phyloP scores from a whole-genome alignment of 2,888 invertebrate species.

The Heliothis peltigera region DNA sequence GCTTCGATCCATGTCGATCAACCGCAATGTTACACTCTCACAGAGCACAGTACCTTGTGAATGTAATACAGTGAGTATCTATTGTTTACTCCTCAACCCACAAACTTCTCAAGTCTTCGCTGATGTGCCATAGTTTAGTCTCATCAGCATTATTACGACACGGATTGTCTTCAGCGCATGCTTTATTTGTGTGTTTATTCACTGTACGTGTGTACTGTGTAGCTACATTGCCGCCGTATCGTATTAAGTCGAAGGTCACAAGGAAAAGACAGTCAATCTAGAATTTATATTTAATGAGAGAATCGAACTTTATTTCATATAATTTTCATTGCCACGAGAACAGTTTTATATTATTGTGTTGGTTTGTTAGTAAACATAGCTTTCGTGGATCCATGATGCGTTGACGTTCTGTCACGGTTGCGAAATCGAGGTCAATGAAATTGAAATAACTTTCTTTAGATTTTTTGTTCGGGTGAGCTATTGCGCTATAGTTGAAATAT shows the following conservation, averaged over 20 bases:
- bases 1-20: conserved; percentile 52
- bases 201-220: conserved; percentile 9
- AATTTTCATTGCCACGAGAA: conserved; percentile 16
- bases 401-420: conserved; percentile 71
- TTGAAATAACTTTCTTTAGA: conserved; percentile 81
- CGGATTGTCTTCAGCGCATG: conserved; percentile 16
- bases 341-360: conserved; percentile 51
- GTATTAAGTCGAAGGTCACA: conserved; percentile 44
- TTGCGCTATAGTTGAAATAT: conserved; percentile 63
- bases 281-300: conserved; percentile 36
- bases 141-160: conserved; percentile 14
- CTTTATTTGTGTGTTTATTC: conserved; percentile 27
- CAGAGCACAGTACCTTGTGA: conserved; percentile 58
- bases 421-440: conserved; percentile 81
- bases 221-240: conserved; percentile 29
- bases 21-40: conserved; percentile 58
- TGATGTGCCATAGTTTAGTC: conserved; percentile 22
- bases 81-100: conserved; percentile 40
- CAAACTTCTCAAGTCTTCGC: conserved; percentile 39
- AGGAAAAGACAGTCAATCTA: conserved; percentile 43
- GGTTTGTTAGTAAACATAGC: conserved; percentile 77
- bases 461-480: conserved; percentile 65
- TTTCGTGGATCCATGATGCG: conserved; percentile 60
- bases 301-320: conserved; percentile 15
- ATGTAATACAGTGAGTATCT: conserved; percentile 41